These are phyloP conservation scores for Acleris cristana DNA, from an alignment of 2,888 invertebrate genomes.

Conservation along the genomic window DNA sequence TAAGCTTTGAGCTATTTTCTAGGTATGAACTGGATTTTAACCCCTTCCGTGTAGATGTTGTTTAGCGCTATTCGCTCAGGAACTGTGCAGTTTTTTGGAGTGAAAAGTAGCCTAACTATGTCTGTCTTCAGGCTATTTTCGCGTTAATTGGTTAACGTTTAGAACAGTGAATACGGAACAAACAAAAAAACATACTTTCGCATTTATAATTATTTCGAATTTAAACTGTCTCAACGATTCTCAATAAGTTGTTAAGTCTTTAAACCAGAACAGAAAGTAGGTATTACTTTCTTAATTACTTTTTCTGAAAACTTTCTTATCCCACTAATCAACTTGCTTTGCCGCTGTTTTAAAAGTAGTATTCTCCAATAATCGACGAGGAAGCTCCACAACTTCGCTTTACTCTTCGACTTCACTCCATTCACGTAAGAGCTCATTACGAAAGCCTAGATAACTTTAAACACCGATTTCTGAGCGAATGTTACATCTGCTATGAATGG, in stretches of 20 bases:
- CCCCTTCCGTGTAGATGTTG: too few relatives aligned
- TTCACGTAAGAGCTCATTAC: neutral
- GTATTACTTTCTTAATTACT: constrained; percentile 4
- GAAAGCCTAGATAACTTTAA: constrained; percentile 1
- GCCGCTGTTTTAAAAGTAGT: constrained; percentile 19
- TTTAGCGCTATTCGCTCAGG: too few relatives aligned
- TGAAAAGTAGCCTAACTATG: too few relatives aligned
- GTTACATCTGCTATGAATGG: constrained; percentile 38
- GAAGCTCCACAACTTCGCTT: too few relatives aligned
- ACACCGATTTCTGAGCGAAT: constrained; percentile 3
- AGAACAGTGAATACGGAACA: too few relatives aligned
- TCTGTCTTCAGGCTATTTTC: too few relatives aligned
- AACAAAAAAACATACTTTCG: too few relatives aligned
- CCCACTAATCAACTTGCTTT: constrained; percentile 19
- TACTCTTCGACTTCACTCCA: too few relatives aligned
- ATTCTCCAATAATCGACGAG: neutral
- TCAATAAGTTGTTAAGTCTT: neutral
- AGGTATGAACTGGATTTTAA: too few relatives aligned
- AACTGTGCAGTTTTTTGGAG: too few relatives aligned
- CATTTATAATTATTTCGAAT: neutral
- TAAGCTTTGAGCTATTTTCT: too few relatives aligned
- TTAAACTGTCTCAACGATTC: neutral
- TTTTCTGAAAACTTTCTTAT: constrained; percentile 4
- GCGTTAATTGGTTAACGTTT: too few relatives aligned
- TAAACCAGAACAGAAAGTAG: neutral